phyloP scores from a whole-genome alignment of 2,113 vertebrate genomes.

The Apteryx owenii region DNA sequence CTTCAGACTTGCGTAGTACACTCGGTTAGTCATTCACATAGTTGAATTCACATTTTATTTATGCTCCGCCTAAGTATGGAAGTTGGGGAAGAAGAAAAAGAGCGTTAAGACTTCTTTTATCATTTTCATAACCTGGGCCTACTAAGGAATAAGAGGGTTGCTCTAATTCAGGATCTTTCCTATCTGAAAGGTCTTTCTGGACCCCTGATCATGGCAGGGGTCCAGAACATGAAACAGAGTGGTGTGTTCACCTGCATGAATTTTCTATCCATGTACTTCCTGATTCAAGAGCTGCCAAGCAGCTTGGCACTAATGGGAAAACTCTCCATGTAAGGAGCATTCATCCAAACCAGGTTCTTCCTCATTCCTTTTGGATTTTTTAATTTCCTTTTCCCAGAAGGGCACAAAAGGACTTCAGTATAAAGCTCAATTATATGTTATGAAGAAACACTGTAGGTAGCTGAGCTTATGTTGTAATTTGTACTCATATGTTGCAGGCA shows the following conservation, averaged over 20 bases:
- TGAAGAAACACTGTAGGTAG: rapidly evolving
- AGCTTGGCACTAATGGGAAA: not conserved
- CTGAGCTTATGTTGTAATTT: not conserved
- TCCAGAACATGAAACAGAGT: not conserved
- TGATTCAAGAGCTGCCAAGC: not conserved
- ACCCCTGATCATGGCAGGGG: rapidly evolving
- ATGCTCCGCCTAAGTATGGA: not conserved
- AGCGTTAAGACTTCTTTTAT: not conserved
- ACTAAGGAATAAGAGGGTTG: not conserved
- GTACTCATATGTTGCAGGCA: not conserved
- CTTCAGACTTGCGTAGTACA: not conserved
- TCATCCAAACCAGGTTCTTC: not conserved
- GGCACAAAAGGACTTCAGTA: not conserved
- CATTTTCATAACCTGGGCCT: not conserved
- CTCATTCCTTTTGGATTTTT: rapidly evolving
- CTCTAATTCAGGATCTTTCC: not conserved
- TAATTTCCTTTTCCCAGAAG: not conserved
- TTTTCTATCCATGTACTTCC: not conserved
- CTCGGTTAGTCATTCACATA: not conserved
- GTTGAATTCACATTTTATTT: not conserved
- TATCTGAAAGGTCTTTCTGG: rapidly evolving
- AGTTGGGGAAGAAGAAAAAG: not conserved
- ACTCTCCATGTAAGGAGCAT: not conserved
- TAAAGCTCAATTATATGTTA: not conserved
- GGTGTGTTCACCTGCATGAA: not conserved